Evolutionary conservation across 2,888 invertebrate genomes (phyloP).

Genomic region (Nasonovia ribisnigri): DNA sequence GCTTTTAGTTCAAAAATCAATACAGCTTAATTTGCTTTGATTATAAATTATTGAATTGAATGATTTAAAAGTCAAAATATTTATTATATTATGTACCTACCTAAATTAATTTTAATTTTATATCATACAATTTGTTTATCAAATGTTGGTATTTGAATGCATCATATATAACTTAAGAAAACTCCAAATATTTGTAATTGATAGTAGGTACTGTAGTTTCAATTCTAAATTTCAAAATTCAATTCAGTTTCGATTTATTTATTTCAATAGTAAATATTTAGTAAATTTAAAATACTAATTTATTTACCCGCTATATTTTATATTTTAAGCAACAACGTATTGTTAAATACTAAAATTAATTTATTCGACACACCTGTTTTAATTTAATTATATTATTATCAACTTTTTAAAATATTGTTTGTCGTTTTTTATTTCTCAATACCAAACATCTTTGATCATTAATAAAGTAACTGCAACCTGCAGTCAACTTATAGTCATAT

Average conservation of each 20-base stretch:
- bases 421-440: background rate
- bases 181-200: background rate
- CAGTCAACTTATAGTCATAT: background rate
- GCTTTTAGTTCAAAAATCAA: slow-evolving; percentile 67
- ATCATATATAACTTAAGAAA: background rate
- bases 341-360: background rate
- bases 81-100: background rate
- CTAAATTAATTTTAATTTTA: background rate
- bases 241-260: background rate
- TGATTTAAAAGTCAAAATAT: background rate
- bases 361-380: background rate
- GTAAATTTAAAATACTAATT: background rate
- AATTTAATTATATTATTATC: background rate
- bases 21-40: slow-evolving; percentile 51
- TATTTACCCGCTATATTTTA: background rate
- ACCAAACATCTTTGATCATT: background rate
- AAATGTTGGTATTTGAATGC: background rate
- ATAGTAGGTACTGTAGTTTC: background rate
- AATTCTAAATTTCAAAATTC: background rate
- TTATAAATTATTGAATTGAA: background rate
- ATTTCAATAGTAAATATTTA: background rate
- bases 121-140: background rate
- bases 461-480: background rate
- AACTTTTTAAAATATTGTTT: too few relatives aligned
- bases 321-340: background rate